Evolutionary conservation across 2,797 vertebrate genomes (phyloP), one percentile per base, ranked within the genome.

Genomic region (Pithecia hirsuta): DNA sequence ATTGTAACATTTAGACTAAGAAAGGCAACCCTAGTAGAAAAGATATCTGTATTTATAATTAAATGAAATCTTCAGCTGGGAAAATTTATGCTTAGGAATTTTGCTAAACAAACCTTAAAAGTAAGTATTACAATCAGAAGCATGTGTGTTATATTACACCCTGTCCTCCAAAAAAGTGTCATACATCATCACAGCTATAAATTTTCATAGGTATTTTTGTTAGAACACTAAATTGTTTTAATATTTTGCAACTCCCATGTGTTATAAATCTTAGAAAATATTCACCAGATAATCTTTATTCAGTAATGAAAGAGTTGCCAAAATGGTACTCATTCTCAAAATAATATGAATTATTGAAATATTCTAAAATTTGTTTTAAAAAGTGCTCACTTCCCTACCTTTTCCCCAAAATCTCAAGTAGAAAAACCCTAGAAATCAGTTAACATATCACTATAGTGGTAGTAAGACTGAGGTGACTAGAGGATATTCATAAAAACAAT

Each of bases 141-240:
- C 89, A 96, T 91, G 44, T 96, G 96, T 96, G 72, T 92, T 95
- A 91, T 24, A 80, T 95, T 91, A 93, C 2, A 95, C 33, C 9
- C 46, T 96, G 48, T 93, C 86, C 76, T 95, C 94, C 89, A 93
- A 89, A 86, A 81, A 86, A 89, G 52, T 92, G 59, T 92, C 96
- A 94, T 36, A 96, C 83, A 83, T 95, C 84, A 90, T 81, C 50
- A 95, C 84, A 95, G 84, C 82, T 79, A 1, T 97, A 97, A 97
- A 97, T 97, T 97, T 96, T 95, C 89, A 78, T 93, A 92, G 96
- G 90, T 96, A 92, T 95, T 97, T 98, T 94, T 95, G 80, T 92
- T 96, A 88, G 48, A 75, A 95, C 36, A 92, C 36, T 97, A 93
- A 97, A 93, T 97, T 90, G 87, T 90, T 96, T 92, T 95, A 92